A percentile compares a stretch with the other conserved stretches of the same genome.
Conservation (phyloP, 2,113 vertebrate genomes). For the Morone saxatilis region DNA sequence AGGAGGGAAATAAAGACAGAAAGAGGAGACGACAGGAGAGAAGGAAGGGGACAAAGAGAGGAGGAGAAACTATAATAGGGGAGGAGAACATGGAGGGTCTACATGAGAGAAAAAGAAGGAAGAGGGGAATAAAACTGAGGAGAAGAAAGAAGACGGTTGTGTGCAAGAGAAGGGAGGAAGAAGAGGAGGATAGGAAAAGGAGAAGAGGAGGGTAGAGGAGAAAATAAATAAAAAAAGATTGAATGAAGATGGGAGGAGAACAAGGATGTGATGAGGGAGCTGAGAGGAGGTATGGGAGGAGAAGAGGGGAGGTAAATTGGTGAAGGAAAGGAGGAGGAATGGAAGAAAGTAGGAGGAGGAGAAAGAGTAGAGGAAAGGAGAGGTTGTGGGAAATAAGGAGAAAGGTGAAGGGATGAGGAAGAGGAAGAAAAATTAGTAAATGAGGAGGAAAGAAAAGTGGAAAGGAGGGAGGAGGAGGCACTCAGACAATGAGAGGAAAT, state of each 20-base stretch:
- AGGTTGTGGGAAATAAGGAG: background rate
- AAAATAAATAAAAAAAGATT: background rate
- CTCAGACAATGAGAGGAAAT: constrained; percentile 59
- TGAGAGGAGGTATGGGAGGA: background rate
- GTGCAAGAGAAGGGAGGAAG: background rate
- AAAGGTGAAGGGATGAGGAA: background rate
- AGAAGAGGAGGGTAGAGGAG: background rate
- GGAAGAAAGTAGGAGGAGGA: background rate
- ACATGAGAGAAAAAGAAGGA: too few relatives aligned
- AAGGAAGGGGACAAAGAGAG: background rate
- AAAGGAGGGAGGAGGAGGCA: constrained; percentile 14
- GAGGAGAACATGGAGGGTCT: background rate
- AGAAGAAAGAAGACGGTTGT: too few relatives aligned
- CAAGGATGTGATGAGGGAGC: background rate
- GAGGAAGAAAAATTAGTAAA: background rate
- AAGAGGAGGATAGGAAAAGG: background rate
- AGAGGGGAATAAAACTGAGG: too few relatives aligned
- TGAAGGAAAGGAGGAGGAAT: background rate
- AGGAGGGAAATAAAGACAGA: background rate
- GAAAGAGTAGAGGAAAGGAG: background rate
- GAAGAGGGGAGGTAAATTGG: background rate
- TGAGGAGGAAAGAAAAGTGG: background rate
- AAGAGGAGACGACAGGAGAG: background rate
- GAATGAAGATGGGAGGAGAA: background rate
- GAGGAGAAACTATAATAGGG: background rate